These are phyloP conservation scores for Macrosiphum euphorbiae DNA, from an alignment of 2,888 invertebrate species.

Conservation along the genomic window DNA sequence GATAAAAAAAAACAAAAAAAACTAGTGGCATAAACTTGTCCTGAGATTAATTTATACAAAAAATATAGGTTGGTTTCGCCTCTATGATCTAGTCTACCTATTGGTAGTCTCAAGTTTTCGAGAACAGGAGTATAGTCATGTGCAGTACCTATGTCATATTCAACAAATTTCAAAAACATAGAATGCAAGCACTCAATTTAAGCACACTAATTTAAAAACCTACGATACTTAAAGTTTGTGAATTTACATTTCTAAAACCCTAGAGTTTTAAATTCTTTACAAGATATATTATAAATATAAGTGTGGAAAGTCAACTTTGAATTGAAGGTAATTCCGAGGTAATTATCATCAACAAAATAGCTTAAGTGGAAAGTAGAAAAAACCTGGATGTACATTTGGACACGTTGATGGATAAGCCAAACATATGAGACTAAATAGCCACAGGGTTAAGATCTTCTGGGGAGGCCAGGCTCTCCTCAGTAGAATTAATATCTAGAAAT, in stretches of 20 bases:
- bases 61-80: background rate
- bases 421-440: background rate
- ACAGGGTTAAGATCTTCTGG: background rate
- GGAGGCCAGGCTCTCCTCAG: background rate
- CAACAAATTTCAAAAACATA: background rate
- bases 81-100: background rate
- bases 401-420: background rate
- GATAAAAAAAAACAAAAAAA: background rate
- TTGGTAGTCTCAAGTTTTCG: background rate
- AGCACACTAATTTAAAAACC: background rate
- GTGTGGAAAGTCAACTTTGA: background rate
- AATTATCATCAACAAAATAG: background rate
- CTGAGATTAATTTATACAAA: background rate
- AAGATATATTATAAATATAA: background rate
- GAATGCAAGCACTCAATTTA: background rate
- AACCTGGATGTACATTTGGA: background rate
- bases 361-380: background rate
- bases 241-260: background rate
- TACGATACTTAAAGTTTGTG: background rate
- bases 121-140: background rate
- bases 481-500: background rate
- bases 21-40: background rate
- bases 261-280: background rate
- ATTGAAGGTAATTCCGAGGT: background rate
- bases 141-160: background rate